Percentiles rank a stretch among this genome's conserved stretches.
phyloP scores from a whole-genome alignment of 2,888 invertebrate genomes.

The Byasa hedistus region DNA sequence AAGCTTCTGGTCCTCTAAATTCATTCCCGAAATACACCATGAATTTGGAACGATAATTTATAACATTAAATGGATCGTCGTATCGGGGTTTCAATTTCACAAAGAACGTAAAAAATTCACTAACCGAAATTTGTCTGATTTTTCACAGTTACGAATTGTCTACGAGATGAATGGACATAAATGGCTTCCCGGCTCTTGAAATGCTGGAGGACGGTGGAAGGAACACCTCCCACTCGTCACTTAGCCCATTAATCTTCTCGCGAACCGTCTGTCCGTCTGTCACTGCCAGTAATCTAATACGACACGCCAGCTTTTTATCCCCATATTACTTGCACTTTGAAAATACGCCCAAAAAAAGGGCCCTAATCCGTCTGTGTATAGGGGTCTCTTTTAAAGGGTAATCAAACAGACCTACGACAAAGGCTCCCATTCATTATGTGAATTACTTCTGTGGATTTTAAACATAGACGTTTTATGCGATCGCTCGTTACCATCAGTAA shows the following conservation, averaged over 20 bases:
- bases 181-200: constrained; percentile 53
- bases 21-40: constrained; percentile 6
- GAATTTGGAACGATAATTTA: constrained; percentile 22
- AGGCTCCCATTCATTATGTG: constrained; percentile 38
- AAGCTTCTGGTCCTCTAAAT: constrained; percentile 10
- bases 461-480: constrained; percentile 11
- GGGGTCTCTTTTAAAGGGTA: constrained; percentile 56
- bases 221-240: constrained; percentile 72
- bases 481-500: constrained; percentile 6
- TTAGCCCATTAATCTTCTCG: constrained; percentile 75
- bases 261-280: constrained; percentile 73
- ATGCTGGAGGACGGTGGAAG: constrained; percentile 43
- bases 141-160: constrained; percentile 61
- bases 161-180: constrained; percentile 62
- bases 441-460: constrained; percentile 20
- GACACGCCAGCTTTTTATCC: constrained; percentile 77
- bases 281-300: constrained; percentile 77
- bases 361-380: constrained; percentile 65
- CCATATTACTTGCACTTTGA: constrained; percentile 67
- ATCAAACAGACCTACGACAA: constrained; percentile 55
- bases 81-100: constrained; percentile 20
- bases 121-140: constrained; percentile 57
- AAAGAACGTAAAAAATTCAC: constrained; percentile 30
- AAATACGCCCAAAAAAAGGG: constrained; percentile 65
- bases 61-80: constrained; percentile 23